Evolutionary conservation across 2,888 invertebrate genomes (phyloP).

Genomic region (Napeogenes sylphis): DNA sequence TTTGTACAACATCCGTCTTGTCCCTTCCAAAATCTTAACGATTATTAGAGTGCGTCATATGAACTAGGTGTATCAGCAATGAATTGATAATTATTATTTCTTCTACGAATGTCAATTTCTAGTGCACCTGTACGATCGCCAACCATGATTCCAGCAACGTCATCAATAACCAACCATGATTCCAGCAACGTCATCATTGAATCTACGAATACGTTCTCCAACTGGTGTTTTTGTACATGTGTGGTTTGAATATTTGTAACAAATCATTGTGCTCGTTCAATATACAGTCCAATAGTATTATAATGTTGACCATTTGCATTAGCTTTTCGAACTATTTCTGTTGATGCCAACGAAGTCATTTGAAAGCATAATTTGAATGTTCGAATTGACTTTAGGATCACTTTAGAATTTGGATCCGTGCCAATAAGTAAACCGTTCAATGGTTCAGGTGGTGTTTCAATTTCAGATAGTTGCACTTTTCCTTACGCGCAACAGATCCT

Average conservation of each 20-base stretch:
- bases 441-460: too few relatives aligned
- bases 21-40: conserved; percentile 28
- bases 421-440: conserved; percentile 23
- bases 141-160: conserved; percentile 30
- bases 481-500: conserved; percentile 18
- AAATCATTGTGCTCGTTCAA: too few relatives aligned
- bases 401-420: conserved; percentile 28
- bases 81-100: conserved; percentile 21
- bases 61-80: conserved; percentile 12
- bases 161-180: too few relatives aligned
- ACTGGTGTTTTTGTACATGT: too few relatives aligned
- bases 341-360: conserved; percentile 32
- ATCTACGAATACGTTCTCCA: too few relatives aligned
- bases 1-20: conserved; percentile 25
- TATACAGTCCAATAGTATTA: too few relatives aligned
- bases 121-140: conserved; percentile 20
- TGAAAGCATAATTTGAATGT: too few relatives aligned
- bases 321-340: conserved; percentile 27
- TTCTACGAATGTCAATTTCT: conserved; percentile 23
- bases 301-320: conserved; percentile 29
- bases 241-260: too few relatives aligned
- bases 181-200: too few relatives aligned
- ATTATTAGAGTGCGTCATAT: conserved; percentile 27
- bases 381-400: conserved; percentile 25
- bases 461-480: conserved; percentile 23